phyloP scores from a whole-genome alignment of 2,113 vertebrate genomes.

The Gulo gulo region DNA sequence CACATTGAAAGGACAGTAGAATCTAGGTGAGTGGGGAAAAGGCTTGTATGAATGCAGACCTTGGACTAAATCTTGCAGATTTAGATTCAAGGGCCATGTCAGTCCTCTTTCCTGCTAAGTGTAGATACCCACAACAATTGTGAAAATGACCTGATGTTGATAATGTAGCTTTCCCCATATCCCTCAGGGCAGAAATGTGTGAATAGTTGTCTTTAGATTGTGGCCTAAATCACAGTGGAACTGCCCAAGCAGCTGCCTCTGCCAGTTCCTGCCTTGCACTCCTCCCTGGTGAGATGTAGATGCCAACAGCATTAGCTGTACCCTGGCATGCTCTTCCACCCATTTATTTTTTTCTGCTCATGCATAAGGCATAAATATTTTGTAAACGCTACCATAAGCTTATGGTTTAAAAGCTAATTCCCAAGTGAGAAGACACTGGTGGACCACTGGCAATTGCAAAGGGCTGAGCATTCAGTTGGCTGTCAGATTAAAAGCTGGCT shows the following conservation, averaged over 20 bases:
- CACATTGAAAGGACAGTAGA: not conserved
- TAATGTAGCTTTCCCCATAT: not conserved
- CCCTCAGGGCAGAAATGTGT: not conserved
- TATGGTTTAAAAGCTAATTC: conserved; percentile 23
- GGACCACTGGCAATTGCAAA: not conserved
- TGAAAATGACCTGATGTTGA: not conserved
- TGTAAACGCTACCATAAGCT: conserved; percentile 29
- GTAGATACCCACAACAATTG: not conserved
- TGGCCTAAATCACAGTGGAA: not conserved
- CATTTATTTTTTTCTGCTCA: conserved; percentile 29
- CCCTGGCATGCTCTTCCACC: not conserved
- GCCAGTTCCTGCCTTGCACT: not conserved
- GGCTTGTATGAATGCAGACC: not conserved
- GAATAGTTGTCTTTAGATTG: conserved; percentile 8
- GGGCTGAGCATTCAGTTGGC: not conserved
- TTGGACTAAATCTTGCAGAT: not conserved
- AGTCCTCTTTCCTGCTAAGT: not conserved
- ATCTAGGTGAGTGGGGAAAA: not conserved
- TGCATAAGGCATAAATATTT: conserved; percentile 55
- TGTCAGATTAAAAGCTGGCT: conserved; percentile 16
- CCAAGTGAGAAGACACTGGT: conserved; percentile 24
- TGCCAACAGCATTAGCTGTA: not conserved
- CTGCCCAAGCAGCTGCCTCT: not conserved
- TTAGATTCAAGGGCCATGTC: not conserved
- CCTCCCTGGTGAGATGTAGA: not conserved